These are phyloP conservation scores for Rhizoglyphus robini DNA, from an alignment of 1,140 invertebrate species.

Conservation along the genomic window DNA sequence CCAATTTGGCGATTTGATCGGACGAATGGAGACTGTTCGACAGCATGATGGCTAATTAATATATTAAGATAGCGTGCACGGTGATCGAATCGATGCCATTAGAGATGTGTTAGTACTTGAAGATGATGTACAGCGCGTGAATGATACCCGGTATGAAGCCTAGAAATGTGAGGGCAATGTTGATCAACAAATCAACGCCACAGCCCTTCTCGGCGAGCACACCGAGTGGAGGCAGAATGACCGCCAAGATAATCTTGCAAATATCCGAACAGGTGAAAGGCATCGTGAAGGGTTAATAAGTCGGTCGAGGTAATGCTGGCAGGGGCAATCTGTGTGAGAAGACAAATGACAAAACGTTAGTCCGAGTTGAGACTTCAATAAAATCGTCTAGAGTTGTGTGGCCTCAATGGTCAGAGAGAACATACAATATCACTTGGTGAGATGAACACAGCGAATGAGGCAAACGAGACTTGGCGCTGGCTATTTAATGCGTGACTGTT, in stretches of 20 bases:
- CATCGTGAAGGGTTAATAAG: neutral
- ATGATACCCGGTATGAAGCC: constrained; percentile 29
- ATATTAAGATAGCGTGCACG: neutral
- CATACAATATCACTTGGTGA: neutral
- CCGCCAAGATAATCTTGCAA: constrained; percentile 20
- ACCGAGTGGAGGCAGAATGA: constrained; percentile 26
- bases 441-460: neutral
- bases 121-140: constrained; percentile 27
- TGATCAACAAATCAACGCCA: constrained; percentile 26
- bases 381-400: neutral
- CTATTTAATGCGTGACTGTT: neutral
- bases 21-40: neutral
- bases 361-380: neutral
- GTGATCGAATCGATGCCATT: neutral
- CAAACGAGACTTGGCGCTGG: neutral
- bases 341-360: neutral
- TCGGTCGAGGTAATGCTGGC: neutral
- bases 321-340: neutral
- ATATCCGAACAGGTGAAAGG: constrained; percentile 19
- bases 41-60: neutral
- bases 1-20: neutral
- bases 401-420: neutral
- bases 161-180: constrained; percentile 28
- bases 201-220: constrained; percentile 28
- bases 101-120: constrained; percentile 19